Conservation (phyloP, 1,140 invertebrate genomes). For the Ceratina australensis region DNA sequence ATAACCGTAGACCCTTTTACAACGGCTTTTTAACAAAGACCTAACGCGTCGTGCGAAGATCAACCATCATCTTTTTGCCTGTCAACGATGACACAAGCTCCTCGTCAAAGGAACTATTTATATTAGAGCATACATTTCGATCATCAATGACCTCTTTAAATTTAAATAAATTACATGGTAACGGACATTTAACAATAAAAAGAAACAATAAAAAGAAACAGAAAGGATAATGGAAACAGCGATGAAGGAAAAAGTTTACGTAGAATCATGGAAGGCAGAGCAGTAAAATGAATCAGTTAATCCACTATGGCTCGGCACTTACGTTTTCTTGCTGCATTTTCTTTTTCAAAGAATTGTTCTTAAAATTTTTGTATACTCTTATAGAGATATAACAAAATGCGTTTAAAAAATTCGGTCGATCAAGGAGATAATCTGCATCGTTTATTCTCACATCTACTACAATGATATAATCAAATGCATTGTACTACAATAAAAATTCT, state of each 20-base stretch:
- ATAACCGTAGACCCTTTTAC: background rate
- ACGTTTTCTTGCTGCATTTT: too few species aligned
- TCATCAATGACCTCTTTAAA: background rate
- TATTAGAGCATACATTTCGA: background rate
- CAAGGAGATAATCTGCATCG: too few species aligned
- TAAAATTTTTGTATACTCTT: too few species aligned
- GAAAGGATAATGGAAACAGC: background rate
- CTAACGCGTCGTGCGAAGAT: background rate
- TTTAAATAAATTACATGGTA: background rate
- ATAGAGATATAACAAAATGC: too few species aligned
- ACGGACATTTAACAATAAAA: background rate
- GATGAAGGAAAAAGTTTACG: background rate
- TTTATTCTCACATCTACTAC: too few species aligned
- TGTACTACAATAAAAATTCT: too few species aligned
- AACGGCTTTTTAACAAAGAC: constrained; percentile 4
- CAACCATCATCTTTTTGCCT: background rate
- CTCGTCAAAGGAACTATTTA: background rate
- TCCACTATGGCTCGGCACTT: too few species aligned
- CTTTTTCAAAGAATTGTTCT: too few species aligned
- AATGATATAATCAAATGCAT: too few species aligned
- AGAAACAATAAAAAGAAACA: background rate
- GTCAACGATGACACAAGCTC: background rate
- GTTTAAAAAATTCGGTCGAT: too few species aligned
- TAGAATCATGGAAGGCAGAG: too few species aligned
- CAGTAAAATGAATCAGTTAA: too few species aligned